A percentile compares a stretch with the other conserved stretches of the same genome.
Evolutionary conservation across 2,888 invertebrate species (phyloP).

Genomic region (Pediacus dermestoides): DNA sequence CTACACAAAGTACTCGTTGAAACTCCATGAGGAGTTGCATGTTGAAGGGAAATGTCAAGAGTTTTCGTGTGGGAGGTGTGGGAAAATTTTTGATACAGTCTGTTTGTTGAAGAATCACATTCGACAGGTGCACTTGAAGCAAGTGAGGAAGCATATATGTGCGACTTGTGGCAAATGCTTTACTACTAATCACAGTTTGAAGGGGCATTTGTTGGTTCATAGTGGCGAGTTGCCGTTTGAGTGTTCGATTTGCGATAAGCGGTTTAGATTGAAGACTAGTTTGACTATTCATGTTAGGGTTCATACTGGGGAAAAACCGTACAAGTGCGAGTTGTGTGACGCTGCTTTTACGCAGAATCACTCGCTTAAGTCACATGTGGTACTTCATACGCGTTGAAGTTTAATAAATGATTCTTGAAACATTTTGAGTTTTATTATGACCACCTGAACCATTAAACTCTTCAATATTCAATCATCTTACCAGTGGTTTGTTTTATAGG

Average conservation of each 20-base stretch:
- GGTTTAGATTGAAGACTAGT: slow-evolving; percentile 54
- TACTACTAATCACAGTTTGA: slow-evolving; percentile 35
- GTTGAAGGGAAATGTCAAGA: slow-evolving; percentile 1
- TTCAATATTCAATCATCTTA: no score
- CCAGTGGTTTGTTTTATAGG: no score
- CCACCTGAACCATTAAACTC: no score
- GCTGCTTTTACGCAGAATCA: no score
- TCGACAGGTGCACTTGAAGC: no score
- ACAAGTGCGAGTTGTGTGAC: slow-evolving; percentile 14
- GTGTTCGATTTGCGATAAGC: slow-evolving; percentile 41
- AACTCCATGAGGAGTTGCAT: slow-evolving; percentile 4
- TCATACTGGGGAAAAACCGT: slow-evolving; percentile 53
- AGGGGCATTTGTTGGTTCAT: slow-evolving; percentile 51
- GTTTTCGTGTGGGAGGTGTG: background rate
- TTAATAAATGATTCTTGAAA: no score
- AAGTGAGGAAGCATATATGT: no score
- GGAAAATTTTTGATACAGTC: background rate
- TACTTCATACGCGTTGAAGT: no score
- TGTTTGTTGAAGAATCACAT: no score
- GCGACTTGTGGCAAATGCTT: slow-evolving; percentile 57
- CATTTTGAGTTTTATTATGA: no score
- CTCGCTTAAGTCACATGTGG: no score
- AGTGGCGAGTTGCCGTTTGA: slow-evolving; percentile 56
- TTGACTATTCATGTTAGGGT: slow-evolving; percentile 48
- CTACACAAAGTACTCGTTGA: background rate